A percentile compares a stretch with the other conserved stretches of the same genome.
phyloP scores from a whole-genome alignment of 2,888 invertebrate species.

The Ptychoptera albimana region DNA sequence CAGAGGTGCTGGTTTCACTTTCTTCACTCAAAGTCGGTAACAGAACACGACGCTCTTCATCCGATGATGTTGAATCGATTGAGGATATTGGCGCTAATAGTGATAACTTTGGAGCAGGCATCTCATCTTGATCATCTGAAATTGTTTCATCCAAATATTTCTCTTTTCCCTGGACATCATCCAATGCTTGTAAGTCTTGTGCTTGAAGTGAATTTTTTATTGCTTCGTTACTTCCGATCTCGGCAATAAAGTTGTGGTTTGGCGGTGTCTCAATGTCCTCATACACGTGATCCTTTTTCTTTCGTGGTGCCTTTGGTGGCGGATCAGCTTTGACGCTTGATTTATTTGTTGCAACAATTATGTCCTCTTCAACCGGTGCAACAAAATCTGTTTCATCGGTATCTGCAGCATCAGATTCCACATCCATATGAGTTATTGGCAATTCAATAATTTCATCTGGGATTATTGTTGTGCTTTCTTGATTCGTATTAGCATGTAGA shows the following conservation, averaged over 20 bases:
- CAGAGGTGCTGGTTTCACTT: constrained; percentile 18
- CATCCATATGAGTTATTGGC: background rate
- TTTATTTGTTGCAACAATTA: constrained; percentile 25
- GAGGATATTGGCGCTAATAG: constrained; percentile 26
- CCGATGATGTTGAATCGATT: constrained; percentile 29
- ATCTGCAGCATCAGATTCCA: constrained; percentile 1
- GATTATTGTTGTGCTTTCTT: constrained; percentile 16
- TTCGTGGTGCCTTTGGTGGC: constrained; percentile 27
- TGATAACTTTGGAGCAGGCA: constrained; percentile 7
- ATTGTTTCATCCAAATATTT: constrained; percentile 23
- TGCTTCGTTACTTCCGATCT: background rate
- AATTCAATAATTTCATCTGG: constrained; percentile 26
- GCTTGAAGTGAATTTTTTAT: constrained; percentile 21
- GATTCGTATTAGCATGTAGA: constrained; percentile 7
- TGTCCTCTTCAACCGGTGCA: constrained; percentile 21
- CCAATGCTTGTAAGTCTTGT: constrained; percentile 31
- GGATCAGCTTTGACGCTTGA: constrained; percentile 11
- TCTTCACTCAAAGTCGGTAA: constrained; percentile 25
- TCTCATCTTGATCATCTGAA: constrained; percentile 25
- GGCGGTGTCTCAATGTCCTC: constrained; percentile 37
- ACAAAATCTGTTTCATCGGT: constrained; percentile 15
- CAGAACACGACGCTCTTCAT: constrained; percentile 21
- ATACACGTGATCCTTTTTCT: constrained; percentile 43
- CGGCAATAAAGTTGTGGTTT: background rate
- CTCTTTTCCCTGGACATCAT: constrained; percentile 33